Conservation (phyloP, 2,888 invertebrate genomes). For the Zeuzera pyrina region DNA sequence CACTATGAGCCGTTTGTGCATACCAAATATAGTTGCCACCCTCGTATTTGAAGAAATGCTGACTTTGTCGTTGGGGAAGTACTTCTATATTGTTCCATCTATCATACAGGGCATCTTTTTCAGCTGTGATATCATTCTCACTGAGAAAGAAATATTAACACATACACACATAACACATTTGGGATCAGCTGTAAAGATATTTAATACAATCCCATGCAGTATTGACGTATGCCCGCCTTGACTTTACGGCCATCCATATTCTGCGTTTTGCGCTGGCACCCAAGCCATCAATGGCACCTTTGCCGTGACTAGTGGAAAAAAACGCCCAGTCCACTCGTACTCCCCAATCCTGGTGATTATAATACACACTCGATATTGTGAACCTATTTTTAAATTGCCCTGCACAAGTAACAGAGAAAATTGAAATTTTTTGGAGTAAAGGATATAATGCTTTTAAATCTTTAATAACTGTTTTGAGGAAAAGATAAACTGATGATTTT, state of each 20-base stretch:
- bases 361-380: constrained; percentile 6
- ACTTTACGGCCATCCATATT: constrained; percentile 7
- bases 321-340: constrained; percentile 9
- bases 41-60: too few relatives aligned
- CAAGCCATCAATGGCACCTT: constrained; percentile 9
- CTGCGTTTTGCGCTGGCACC: constrained; percentile 7
- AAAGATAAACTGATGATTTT: constrained; percentile 7
- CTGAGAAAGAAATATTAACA: too few relatives aligned
- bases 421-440: constrained; percentile 3
- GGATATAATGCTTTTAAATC: constrained; percentile 5
- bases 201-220: neutral
- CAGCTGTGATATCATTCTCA: too few relatives aligned
- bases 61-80: too few relatives aligned
- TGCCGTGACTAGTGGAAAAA: constrained; percentile 10
- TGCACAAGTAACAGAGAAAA: constrained; percentile 9
- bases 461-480: constrained; percentile 5
- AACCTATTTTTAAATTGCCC: constrained; percentile 10
- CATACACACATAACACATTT: too few relatives aligned
- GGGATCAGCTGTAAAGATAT: too few relatives aligned
- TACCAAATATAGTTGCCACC: too few relatives aligned
- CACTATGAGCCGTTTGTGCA: too few relatives aligned
- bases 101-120: too few relatives aligned
- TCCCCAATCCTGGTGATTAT: constrained; percentile 6
- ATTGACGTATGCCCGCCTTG: neutral
- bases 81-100: too few relatives aligned